Percentiles rank a stretch among this genome's conserved stretches.
These are phyloP conservation scores for Trachelus troglodyta DNA, from an alignment of 2,888 invertebrate species.

Conservation along the genomic window DNA sequence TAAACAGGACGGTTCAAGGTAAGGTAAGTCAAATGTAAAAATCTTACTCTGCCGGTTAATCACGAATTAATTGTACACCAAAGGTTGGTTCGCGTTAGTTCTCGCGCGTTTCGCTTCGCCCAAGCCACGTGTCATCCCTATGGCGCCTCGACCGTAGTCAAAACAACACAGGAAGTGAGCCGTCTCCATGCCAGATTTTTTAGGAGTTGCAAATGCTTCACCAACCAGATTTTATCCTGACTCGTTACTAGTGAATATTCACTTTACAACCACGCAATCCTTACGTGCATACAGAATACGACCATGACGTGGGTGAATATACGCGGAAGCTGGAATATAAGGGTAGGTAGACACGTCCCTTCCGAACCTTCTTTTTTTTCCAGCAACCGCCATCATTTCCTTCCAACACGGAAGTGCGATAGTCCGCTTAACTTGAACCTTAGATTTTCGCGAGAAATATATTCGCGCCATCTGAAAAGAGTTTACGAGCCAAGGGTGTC, in stretches of 20 bases:
- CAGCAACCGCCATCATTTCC: background rate
- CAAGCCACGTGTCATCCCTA: background rate
- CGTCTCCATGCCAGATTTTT: background rate
- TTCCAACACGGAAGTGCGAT: background rate
- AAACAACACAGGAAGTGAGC: background rate
- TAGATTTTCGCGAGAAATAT: background rate
- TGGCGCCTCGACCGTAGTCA: background rate
- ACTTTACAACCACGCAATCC: background rate
- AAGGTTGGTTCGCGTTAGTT: background rate
- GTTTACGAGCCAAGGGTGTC: constrained; percentile 4
- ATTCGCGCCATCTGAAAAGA: background rate
- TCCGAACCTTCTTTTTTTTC: background rate
- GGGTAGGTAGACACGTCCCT: background rate
- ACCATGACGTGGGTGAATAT: background rate
- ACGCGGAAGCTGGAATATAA: background rate
- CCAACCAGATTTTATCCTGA: background rate
- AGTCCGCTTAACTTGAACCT: background rate
- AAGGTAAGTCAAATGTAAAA: background rate
- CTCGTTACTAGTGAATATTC: background rate
- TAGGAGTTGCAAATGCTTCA: background rate
- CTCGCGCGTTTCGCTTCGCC: background rate
- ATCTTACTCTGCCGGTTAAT: background rate
- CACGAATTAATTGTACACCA: background rate
- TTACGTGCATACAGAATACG: background rate
- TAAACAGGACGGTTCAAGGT: background rate